Percentiles rank a stretch among this genome's conserved stretches.
Conservation (phyloP, 2,888 invertebrate genomes). For the Phlogophora meticulosa region DNA sequence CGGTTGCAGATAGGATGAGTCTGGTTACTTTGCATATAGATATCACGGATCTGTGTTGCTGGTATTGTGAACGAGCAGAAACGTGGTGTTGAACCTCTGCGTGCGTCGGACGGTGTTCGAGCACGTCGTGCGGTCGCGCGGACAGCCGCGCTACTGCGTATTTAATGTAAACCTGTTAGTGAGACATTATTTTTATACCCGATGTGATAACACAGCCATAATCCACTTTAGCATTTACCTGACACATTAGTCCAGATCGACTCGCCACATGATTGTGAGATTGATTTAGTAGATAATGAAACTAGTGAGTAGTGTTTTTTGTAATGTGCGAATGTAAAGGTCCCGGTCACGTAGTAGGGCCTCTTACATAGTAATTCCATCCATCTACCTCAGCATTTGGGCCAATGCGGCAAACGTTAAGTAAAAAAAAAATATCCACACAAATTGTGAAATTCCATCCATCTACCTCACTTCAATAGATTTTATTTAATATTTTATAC, state of each 20-base stretch:
- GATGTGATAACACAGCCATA: conserved; percentile 71
- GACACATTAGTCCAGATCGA: conserved; percentile 76
- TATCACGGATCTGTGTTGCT: conserved; percentile 49
- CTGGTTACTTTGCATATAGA: conserved; percentile 67
- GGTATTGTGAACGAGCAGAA: conserved; percentile 45
- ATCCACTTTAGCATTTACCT: conserved; percentile 72
- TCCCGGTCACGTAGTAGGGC: conserved; percentile 85
- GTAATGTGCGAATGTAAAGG: conserved; percentile 84
- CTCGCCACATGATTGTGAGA: conserved; percentile 78
- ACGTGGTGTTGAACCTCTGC: conserved; percentile 49
- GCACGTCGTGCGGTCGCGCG: conserved; percentile 18
- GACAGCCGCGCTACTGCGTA: conserved; percentile 25
- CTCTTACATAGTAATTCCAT: conserved; percentile 91
- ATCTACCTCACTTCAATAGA: conserved; percentile 93
- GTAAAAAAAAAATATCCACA: conserved; percentile 87
- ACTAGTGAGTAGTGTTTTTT: conserved; percentile 87
- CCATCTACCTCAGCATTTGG: conserved; percentile 92
- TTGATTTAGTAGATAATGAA: conserved; percentile 81
- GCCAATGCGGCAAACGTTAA: conserved; percentile 88
- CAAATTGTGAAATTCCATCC: conserved; percentile 93
- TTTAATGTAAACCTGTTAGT: conserved; percentile 68
- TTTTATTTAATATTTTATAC: conserved; percentile 92
- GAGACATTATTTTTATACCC: conserved; percentile 76
- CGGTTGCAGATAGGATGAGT: conserved; percentile 74
- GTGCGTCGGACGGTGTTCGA: conserved; percentile 29